Evolutionary conservation across 1,140 invertebrate species (phyloP).

Genomic region (Eriosoma lanigerum): DNA sequence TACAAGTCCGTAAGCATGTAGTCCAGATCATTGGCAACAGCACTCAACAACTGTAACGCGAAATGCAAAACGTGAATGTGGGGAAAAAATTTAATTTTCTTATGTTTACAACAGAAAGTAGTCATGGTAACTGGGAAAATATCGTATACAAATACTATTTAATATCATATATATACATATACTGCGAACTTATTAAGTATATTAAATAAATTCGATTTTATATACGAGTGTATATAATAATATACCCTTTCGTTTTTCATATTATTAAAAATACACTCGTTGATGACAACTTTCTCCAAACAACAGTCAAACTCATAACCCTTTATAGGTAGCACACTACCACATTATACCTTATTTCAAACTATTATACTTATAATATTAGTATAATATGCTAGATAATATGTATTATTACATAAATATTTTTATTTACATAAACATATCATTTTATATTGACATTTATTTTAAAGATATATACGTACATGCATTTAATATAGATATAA

Average conservation of each 20-base stretch:
- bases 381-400: too few species aligned
- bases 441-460: too few species aligned
- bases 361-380: too few species aligned
- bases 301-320: too few species aligned
- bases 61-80: neutral
- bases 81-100: slow-evolving; percentile 4
- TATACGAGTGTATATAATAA: too few species aligned
- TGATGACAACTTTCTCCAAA: neutral
- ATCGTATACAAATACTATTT: neutral
- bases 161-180: too few species aligned
- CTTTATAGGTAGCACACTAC: too few species aligned
- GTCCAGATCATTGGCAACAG: slow-evolving; percentile 71
- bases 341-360: too few species aligned
- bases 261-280: neutral
- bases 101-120: slow-evolving; percentile 28
- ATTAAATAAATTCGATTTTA: slow-evolving; percentile 6
- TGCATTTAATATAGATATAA: too few species aligned
- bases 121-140: slow-evolving; percentile 38
- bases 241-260: neutral
- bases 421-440: too few species aligned
- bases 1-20: slow-evolving; percentile 72
- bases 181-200: neutral
- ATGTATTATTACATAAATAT: too few species aligned
- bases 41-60: slow-evolving; percentile 67
- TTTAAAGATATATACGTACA: too few species aligned